A percentile compares a stretch with the other conserved stretches of the same genome.
These are phyloP conservation scores for Dorcus hopei DNA, from an alignment of 2,888 invertebrate genomes.

Conservation along the genomic window DNA sequence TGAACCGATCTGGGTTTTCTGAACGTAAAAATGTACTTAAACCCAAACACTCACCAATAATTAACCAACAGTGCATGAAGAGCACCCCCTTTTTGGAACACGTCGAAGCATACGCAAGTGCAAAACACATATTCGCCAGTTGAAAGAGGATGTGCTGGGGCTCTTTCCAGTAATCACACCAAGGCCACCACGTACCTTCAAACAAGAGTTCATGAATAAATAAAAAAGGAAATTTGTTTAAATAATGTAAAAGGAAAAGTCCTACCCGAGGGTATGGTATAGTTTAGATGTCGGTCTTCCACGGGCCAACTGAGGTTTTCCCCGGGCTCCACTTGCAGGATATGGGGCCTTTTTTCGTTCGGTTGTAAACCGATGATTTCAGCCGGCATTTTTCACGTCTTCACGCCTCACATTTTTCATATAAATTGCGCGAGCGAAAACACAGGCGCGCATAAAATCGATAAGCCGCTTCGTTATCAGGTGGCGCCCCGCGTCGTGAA, in stretches of 20 bases:
- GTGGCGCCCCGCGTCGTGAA: not conserved
- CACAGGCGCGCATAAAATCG: not conserved
- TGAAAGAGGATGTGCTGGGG: conserved; percentile 73
- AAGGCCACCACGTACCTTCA: conserved; percentile 63
- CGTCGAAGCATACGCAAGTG: conserved; percentile 76
- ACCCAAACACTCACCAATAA: conserved; percentile 60
- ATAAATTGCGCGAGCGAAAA: too few species aligned
- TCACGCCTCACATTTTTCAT: too few species aligned
- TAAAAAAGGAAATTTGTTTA: too few species aligned
- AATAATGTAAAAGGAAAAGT: not conserved
- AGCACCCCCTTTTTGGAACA: conserved; percentile 75
- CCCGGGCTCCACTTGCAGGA: conserved; percentile 42
- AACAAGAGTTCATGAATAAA: conserved; percentile 27
- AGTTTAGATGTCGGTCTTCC: conserved; percentile 43
- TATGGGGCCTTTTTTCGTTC: conserved; percentile 43
- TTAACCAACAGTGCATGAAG: conserved; percentile 77
- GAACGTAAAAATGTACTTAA: not conserved
- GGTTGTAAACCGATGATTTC: conserved; percentile 40
- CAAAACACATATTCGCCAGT: conserved; percentile 74
- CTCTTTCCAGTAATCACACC: conserved; percentile 71
- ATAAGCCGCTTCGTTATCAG: not conserved
- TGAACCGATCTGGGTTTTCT: not conserved
- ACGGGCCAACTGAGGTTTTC: conserved; percentile 42
- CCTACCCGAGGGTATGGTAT: conserved; percentile 47
- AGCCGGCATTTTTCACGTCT: conserved; percentile 20